Evolutionary conservation across 1,140 invertebrate genomes (phyloP).

Genomic region (Hyphantria cunea): DNA sequence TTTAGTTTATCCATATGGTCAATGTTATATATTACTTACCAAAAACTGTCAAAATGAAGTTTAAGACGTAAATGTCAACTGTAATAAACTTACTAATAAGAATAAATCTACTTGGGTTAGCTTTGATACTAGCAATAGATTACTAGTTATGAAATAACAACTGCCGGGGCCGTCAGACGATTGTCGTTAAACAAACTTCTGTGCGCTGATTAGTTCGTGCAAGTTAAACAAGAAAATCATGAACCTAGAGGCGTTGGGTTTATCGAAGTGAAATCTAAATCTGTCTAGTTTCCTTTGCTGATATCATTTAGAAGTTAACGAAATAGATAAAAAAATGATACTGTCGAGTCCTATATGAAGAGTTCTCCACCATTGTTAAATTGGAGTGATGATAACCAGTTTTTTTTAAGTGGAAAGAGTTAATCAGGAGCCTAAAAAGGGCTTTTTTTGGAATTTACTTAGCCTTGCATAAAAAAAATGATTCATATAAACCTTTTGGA

Average conservation of each 20-base stretch:
- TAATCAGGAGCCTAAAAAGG: no score
- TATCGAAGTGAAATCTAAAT: constrained; percentile 1
- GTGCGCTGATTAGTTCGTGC: constrained; percentile 29
- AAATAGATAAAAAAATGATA: not conserved
- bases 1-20: no score
- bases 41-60: no score
- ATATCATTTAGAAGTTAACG: not conserved
- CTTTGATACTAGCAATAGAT: constrained; percentile 12
- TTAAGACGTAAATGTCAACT: not conserved
- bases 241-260: constrained; percentile 9
- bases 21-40: no score
- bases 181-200: constrained; percentile 31
- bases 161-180: constrained; percentile 5
- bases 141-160: constrained; percentile 2
- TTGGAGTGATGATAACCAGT: no score
- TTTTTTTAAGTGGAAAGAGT: no score
- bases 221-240: constrained; percentile 29
- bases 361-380: no score
- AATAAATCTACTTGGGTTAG: constrained; percentile 26
- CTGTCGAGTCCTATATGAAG: no score
- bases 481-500: no score
- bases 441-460: no score
- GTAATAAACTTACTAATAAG: not conserved
- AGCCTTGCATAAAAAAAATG: no score
- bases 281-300: constrained; percentile 1